Evolutionary conservation across 92 coral and sea anemone species (phyloP), one percentile per base, ranked within the genome.

Genomic region (Phenganax marumi): DNA sequence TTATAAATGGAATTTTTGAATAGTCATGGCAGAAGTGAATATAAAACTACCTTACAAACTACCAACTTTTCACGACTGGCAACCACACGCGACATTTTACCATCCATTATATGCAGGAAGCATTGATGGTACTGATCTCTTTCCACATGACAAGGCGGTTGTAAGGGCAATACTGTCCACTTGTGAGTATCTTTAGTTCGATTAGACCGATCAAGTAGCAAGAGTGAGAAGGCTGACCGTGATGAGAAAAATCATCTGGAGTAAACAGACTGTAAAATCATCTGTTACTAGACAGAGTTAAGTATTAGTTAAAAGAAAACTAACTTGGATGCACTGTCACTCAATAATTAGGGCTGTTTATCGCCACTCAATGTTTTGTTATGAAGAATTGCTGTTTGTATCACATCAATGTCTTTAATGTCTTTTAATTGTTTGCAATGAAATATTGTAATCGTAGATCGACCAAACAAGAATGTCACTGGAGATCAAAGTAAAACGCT

Each of bases 61-160:
- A 8, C 97, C 99, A 13, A 89, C 97, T 6, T 92, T 54, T 75
- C 86, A 91, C 79, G 87, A 91, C 90, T 96, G 99, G 99, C 71
- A 90, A 3, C 99, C 91, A 11, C 85, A 89, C 52, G 99, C 99
- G 12, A 92, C 84, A 80, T 87, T 81, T 51, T 96, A 96, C 76
- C 99, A 96, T 68, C 99, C 99, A 7, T 79, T 96, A 55, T 97
- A 96, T 51, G 99, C 99, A 25, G 99, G 99, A 0, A 96, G 99
- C 68, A 96, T 96, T 62, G 99, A 96, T 70, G 99, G 99, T 0
- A 96, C 99, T 23, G 99, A 96, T 55, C 83, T 90, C 7, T 75
- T 56, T 18, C 92, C 99, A 16, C 99, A 96, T 56, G 99, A 96
- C 53, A 89, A 83, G 68, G 99, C 91, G 51, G 91, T 96, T 46